Base-by-base conservation (phyloP, 1,140 invertebrate species). In the Melanaphis sacchari region DNA sequence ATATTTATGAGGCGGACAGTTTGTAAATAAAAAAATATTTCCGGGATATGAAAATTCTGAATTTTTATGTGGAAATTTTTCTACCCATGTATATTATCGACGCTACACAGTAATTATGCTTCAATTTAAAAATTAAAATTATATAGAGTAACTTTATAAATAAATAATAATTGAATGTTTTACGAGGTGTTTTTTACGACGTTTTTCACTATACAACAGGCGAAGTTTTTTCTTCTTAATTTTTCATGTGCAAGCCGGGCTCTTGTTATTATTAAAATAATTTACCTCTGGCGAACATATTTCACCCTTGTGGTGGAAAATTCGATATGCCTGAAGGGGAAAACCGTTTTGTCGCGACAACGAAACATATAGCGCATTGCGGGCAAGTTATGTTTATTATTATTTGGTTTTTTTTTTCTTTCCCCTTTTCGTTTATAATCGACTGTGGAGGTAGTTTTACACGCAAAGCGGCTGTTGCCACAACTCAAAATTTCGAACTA, bases 341-440 rank as follows among this genome's bases (percentile, higher is more conserved):
- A 93, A 85, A 93, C 91, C 91, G 91, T 93, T 93, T 93, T 93
- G 91, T 93, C 81, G 81, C 81, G 76, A 92, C 43, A 38, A 15
- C 76, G 90, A 82, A 76, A 41, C 15, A 92, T 41, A 59, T 43
- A 38, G 43, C 43, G 43, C 41, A n/a, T 76, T 36, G 49, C n/a
- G n/a, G 21, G 7, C 46, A 38, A 38, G 31, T 89, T 59, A 54
- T 90, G 36, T 40, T 90, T 38, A 59, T 31, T 38, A 59, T 31
- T 85, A 22, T 49, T 88, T 36, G 21, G 26, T 91, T 40, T 49
- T 38, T 49, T 38, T 82, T 92, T 46, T 46, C 81, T 43, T 82
- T 38, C 82, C 41, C 59, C 90, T 66, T 76, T 41, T 76, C 40
- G 15, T n/a, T 31, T 76, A 43, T 91, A 66, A 66, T 91, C 38